Evolutionary conservation across 1,140 invertebrate species (phyloP), one percentile per base, ranked within the genome.

Genomic region (Diachasmimorpha longicaudata): DNA sequence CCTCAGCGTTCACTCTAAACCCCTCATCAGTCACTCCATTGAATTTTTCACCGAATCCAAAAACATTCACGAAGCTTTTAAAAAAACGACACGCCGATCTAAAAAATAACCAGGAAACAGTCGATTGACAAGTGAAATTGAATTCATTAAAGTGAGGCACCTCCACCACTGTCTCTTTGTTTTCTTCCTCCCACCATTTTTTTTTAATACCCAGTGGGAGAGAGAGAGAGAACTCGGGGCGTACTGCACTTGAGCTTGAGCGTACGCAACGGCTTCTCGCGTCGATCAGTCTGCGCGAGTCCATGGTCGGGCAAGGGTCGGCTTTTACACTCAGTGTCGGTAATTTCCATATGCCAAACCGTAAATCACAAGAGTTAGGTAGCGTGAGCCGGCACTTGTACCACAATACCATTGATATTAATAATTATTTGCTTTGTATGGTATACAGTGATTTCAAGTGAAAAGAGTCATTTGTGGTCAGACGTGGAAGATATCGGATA

Each of bases 221-320:
- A 31, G 2, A 6, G 31, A 31, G 6, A 2, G 31, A 31, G 31
- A n/a, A n/a, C n/a, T n/a, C n/a, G n/a, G 46, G 71, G 72, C 44
- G 71, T 16, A 63, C 44, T 70, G 69, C 58, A 76, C 69, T 72
- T 68, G 70, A 70, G 70, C 25, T 80, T 78, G 72, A 77, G 70
- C 69, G 69, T 58, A 78, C 16, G 71, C 69, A 52, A 77, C 75
- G 39, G 39, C 39, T 42, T 58, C 68, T 73, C 72, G 72, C 69
- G 75, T 73, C 78, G 82, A 79, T 81, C 82, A 84, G 83, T 84
- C 79, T 78, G 81, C 82, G 83, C 82, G 82, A 82, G 76, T 79
- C 78, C 75, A 42, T 79, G 80, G 78, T 78, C 67, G 55, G 46
- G 80, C 66, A 77, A 81, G 74, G 78, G 39, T 79, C 73, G 13